Evolutionary conservation across 2,797 vertebrate species (phyloP).

Genomic region (Cyclopterus lumpus): DNA sequence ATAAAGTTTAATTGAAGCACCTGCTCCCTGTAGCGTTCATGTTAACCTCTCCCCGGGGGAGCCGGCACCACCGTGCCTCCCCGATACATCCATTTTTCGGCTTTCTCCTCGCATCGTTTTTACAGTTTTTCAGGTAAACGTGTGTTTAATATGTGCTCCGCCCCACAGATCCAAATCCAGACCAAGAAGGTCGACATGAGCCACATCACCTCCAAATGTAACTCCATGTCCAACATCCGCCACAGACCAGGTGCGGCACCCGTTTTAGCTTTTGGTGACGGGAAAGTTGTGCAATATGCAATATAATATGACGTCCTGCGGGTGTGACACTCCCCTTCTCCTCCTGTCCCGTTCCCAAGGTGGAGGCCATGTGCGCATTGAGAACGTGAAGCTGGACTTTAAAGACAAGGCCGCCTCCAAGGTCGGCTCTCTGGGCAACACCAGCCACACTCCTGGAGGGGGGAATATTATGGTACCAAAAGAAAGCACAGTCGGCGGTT

Average conservation of each 20-base stretch:
- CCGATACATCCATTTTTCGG: background rate
- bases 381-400: constrained; percentile 97
- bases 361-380: constrained; percentile 94
- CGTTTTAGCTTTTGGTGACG: background rate
- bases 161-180: constrained; percentile 90
- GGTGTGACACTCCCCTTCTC: constrained; percentile 33
- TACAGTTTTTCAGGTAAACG: background rate
- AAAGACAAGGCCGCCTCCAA: constrained; percentile 98
- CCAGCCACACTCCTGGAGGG: constrained; percentile 92
- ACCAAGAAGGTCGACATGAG: constrained; percentile 95
- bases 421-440: constrained; percentile 94
- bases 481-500: background rate
- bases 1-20: constrained; percentile 57
- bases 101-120: background rate
- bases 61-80: background rate
- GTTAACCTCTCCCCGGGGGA: constrained; percentile 30
- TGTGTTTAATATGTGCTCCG: constrained; percentile 3
- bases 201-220: constrained; percentile 94
- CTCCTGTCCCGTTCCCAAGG: constrained; percentile 79
- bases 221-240: constrained; percentile 93
- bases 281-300: background rate
- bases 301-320: background rate
- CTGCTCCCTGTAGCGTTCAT: constrained; percentile 34
- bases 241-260: constrained; percentile 89
- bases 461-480: constrained; percentile 90